Base-by-base conservation (phyloP, 2,888 invertebrate species). In the Brenthis ino region DNA sequence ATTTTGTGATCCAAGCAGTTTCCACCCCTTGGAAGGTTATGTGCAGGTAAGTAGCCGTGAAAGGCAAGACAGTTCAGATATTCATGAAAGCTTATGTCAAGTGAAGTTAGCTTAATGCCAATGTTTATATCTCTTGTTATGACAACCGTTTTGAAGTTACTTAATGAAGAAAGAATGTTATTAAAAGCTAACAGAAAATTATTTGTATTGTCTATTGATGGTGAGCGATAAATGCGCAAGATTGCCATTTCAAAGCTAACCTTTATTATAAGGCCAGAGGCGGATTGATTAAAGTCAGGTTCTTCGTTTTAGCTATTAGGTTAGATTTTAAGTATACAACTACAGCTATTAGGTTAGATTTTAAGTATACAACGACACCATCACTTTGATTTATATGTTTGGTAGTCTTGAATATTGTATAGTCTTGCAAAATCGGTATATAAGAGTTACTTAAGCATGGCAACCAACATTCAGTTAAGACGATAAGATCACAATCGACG, bases 381-480 rank as follows among this genome's bases (percentile, higher is more conserved):
- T 64, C 68, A 53, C 51, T 68, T 58, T 68, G 57, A 50, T 64
- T 68, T 1, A 37, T 28, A 20, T 60, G 54, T 37, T 68, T 68
- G 50, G 20, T 43, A 11, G 54, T 64, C 2, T 57, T 24, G 13
- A 20, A 60, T 13, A 24, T 6, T 6, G 16, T 28, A 48, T 58
- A 64, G 28, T 61, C 28, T 5, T 20, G 13, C 6, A 67, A 13
- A 6, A 6, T 43, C 6, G 56, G 67, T 11, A 56, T 6, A 33
- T 33, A 5, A 14, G 24, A 48, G 55, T 16, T 16, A 33, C 33
- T 14, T 13, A 14, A 6, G 28, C 43, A 37, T 16, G 51, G 12
- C 8, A 50, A 58, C 69, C 65, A 69, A 51, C 60, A 64, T 77
- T 76, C 74, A 70, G 73, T 64, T 72, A 76, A 43, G 75, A 80